Base-by-base conservation (phyloP, 2,113 vertebrate species). In the Rhinopomastus cyanomelas region DNA sequence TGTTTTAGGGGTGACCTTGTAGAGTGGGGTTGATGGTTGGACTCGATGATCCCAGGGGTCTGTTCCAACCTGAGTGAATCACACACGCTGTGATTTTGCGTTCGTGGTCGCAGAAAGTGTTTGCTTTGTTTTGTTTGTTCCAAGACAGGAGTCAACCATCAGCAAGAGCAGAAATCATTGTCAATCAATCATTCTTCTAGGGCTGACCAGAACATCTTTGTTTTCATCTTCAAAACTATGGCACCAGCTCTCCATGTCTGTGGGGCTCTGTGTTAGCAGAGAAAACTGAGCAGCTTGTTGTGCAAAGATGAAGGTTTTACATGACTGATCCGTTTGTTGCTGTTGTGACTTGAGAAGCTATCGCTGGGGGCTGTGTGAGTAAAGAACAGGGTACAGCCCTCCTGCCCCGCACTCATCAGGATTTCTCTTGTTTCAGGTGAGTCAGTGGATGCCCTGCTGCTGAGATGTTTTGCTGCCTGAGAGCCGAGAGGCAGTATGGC, bases 391-490 rank as follows among this genome's bases (percentile, higher is more conserved):
- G 6, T 13, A 4, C 81, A 66, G 59, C 76, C 64, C 10, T 42
- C 6, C 5, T 67, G 29, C n/a, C 52, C 4, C 1, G 61, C 71
- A 52, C 65, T 93, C 71, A 94, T 74, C 13, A 32, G 12, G 12
- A 77, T 83, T 69, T 75, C 48, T 18, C 22, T 29, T 91, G 67
- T 69, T 86, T 94, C 12, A 90, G 96, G 97, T 79, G 85, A 66
- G 91, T 81, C 96, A 73, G 79, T 95, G 90, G 81, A 93, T 95
- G 88, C 15, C 39, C 39, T 42, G 15, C 68, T 85, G 95, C 85
- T 95, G 96, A 95, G 86, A 98, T 98, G 97, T 97, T 98, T 95
- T 95, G 88, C 96, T 89, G 91, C 87, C 87, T 97, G 92, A 94
- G 90, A 87, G 82, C 87, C 61, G 76, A 96, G 91, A n/a, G n/a